Evolutionary conservation across 2,113 vertebrate genomes (phyloP).

Genomic region (Phoxinus phoxinus): DNA sequence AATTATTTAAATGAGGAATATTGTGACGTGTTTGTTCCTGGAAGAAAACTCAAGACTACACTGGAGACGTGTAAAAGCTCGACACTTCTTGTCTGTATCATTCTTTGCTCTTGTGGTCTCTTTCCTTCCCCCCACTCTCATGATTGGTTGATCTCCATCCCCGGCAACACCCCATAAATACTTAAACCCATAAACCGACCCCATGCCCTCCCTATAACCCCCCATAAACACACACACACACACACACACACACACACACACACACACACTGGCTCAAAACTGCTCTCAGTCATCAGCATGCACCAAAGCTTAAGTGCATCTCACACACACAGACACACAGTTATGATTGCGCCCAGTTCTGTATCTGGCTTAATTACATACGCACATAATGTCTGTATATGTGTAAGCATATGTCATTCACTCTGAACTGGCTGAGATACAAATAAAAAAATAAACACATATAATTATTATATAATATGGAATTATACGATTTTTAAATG

Average conservation of each 20-base stretch:
- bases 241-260: slow-evolving; percentile 23
- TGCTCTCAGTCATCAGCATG: slow-evolving; percentile 48
- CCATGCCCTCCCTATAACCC: slow-evolving; percentile 24
- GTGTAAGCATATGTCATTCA: not conserved
- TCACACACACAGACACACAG: slow-evolving; percentile 30
- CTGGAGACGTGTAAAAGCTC: not conserved
- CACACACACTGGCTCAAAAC: slow-evolving; percentile 57
- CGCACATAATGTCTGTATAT: not conserved
- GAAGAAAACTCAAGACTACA: too few relatives aligned
- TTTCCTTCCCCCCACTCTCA: slow-evolving; percentile 42
- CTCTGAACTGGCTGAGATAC: not conserved
- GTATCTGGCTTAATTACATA: not conserved
- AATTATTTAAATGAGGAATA: too few relatives aligned
- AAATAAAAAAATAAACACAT: too few relatives aligned
- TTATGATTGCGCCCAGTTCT: not conserved
- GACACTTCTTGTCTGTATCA: slow-evolving; percentile 33
- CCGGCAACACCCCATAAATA: slow-evolving; percentile 45
- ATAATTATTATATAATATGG: too few relatives aligned
- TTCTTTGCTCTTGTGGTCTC: slow-evolving; percentile 20
- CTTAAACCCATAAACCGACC: slow-evolving; percentile 47
- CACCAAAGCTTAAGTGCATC: slow-evolving; percentile 39
- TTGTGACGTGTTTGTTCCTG: too few relatives aligned
- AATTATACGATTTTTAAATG: too few relatives aligned
- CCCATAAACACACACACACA: slow-evolving; percentile 63
- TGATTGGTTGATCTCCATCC: slow-evolving; percentile 48